Evolutionary conservation across 2,113 vertebrate species (phyloP).

Genomic region (Scytalopus superciliaris): DNA sequence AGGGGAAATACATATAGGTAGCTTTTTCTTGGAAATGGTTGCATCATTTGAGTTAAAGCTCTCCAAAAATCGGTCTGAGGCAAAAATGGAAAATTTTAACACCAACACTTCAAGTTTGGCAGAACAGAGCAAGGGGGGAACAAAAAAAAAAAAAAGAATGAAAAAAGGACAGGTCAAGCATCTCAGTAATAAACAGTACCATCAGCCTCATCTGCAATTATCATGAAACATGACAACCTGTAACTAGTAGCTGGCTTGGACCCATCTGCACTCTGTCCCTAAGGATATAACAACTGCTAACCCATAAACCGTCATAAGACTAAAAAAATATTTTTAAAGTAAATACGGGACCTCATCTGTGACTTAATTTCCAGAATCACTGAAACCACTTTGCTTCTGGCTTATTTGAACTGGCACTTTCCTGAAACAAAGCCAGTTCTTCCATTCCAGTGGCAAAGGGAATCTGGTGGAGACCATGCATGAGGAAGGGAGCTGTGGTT

Average conservation of each 20-base stretch:
- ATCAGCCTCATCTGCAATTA: neutral
- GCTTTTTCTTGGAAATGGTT: neutral
- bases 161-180: neutral
- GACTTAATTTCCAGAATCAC: neutral
- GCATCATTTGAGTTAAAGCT: neutral
- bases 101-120: neutral
- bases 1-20: rapidly evolving
- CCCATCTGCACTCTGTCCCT: neutral
- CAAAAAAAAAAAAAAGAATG: neutral
- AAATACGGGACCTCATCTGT: neutral
- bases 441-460: neutral
- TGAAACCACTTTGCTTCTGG: neutral
- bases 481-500: neutral
- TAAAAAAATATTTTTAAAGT: neutral
- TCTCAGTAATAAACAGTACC: neutral
- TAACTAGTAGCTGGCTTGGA: slow-evolving; percentile 14
- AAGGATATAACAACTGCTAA: neutral
- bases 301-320: neutral
- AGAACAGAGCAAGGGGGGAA: rapidly evolving
- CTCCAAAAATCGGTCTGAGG: neutral
- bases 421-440: neutral
- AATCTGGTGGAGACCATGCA: neutral
- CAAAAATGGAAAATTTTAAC: neutral
- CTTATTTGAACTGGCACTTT: neutral
- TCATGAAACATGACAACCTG: neutral